These are phyloP conservation scores for Acleris sparsana DNA, from an alignment of 2,888 invertebrate species.

Conservation along the genomic window DNA sequence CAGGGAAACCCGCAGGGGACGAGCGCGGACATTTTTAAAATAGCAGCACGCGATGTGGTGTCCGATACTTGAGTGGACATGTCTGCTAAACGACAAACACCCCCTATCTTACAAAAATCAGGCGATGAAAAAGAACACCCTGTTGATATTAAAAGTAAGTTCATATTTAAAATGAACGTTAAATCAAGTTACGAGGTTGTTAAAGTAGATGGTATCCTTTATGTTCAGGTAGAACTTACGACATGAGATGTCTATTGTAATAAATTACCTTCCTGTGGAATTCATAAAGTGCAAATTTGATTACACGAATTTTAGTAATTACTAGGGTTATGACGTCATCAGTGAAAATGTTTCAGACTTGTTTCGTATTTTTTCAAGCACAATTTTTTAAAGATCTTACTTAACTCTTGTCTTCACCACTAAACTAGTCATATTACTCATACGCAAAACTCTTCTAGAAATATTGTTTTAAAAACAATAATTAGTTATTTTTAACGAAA, in stretches of 20 bases:
- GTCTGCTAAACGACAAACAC: background rate
- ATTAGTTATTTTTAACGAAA: too few species aligned
- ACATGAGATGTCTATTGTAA: constrained; percentile 1
- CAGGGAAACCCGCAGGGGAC: constrained; percentile 28
- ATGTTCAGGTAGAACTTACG: background rate
- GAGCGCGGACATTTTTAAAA: constrained; percentile 28
- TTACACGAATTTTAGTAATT: background rate
- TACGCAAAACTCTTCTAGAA: too few species aligned
- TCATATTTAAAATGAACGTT: too few species aligned
- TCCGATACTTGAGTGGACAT: constrained; percentile 4
- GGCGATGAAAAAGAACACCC: background rate
- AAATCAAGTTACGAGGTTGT: too few species aligned
- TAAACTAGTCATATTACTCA: too few species aligned
- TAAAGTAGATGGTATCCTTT: background rate
- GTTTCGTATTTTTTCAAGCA: too few species aligned
- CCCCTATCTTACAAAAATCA: background rate
- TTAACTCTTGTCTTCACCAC: too few species aligned
- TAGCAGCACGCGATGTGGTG: constrained; percentile 21
- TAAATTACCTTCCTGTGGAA: background rate
- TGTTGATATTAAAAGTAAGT: background rate
- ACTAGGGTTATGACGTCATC: background rate
- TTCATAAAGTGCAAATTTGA: background rate
- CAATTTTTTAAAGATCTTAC: too few species aligned
- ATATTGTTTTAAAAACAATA: too few species aligned
- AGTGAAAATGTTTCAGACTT: too few species aligned